phyloP scores from a whole-genome alignment of 2,113 vertebrate genomes.

The Leuciscus idus region DNA sequence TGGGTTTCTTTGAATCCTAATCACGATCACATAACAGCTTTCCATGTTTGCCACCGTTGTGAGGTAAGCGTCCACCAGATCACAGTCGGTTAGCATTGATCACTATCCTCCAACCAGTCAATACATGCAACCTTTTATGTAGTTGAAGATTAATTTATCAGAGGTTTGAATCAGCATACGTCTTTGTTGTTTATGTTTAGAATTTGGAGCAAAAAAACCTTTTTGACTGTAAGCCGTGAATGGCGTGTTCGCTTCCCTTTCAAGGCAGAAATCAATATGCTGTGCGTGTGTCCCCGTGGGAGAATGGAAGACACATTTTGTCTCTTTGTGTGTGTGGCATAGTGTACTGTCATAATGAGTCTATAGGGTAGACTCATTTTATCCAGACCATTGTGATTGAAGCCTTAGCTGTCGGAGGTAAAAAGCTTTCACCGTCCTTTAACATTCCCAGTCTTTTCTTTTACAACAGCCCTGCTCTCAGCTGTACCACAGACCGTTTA shows the following conservation, averaged over 20 bases:
- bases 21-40: constrained; percentile 1
- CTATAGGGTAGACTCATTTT: constrained; percentile 57
- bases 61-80: constrained; percentile 30
- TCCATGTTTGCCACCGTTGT: not conserved
- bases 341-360: constrained; percentile 52
- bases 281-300: constrained; percentile 39
- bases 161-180: not conserved
- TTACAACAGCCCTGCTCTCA: constrained; percentile 38
- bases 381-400: constrained; percentile 49
- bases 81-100: constrained; percentile 50
- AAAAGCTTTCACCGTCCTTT: constrained; percentile 7
- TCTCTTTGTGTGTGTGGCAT: constrained; percentile 43
- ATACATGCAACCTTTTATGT: constrained; percentile 21
- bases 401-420: constrained; percentile 59
- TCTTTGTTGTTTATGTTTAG: constrained; percentile 43
- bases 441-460: constrained; percentile 49
- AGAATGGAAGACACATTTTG: constrained; percentile 45
- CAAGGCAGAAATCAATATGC: constrained; percentile 57
- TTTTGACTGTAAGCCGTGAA: constrained; percentile 46
- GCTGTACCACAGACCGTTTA: constrained; percentile 50
- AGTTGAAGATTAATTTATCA: constrained; percentile 38
- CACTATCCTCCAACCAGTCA: constrained; percentile 1
- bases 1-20: constrained; percentile 23
- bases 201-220: constrained; percentile 29
- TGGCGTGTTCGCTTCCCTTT: constrained; percentile 47